Conservation (phyloP, 2,113 vertebrate species). For the Dolichallabes microphthalmus region DNA sequence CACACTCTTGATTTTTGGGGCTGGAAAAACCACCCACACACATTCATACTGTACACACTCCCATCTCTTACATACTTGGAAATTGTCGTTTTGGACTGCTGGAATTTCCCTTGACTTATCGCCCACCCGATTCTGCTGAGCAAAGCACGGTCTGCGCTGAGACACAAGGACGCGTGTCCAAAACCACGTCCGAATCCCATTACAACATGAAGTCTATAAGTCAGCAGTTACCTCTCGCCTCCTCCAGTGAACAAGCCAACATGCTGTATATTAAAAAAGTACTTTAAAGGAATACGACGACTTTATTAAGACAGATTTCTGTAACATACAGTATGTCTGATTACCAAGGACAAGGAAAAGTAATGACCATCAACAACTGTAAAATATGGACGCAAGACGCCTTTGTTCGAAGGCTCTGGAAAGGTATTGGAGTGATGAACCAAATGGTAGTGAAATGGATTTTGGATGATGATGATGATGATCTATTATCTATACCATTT, state of each 20-base stretch:
- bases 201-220: neutral
- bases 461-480: neutral
- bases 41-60: neutral
- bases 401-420: neutral
- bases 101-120: constrained; percentile 32
- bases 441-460: neutral
- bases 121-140: constrained; percentile 10
- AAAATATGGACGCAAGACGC: neutral
- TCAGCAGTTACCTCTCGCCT: neutral
- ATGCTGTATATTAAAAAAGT: too few relatives aligned
- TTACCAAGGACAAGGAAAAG: neutral
- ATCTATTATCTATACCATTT: neutral
- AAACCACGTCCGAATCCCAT: neutral
- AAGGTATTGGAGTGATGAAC: neutral
- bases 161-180: neutral
- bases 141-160: constrained; percentile 9
- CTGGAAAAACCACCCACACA: neutral
- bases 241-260: constrained; percentile 3
- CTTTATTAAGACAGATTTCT: neutral
- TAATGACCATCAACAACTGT: neutral
- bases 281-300: neutral
- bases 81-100: neutral
- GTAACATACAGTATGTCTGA: neutral
- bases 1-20: neutral
- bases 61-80: neutral